Conservation (phyloP, 2,888 invertebrate species). For the Callimorpha dominula region DNA sequence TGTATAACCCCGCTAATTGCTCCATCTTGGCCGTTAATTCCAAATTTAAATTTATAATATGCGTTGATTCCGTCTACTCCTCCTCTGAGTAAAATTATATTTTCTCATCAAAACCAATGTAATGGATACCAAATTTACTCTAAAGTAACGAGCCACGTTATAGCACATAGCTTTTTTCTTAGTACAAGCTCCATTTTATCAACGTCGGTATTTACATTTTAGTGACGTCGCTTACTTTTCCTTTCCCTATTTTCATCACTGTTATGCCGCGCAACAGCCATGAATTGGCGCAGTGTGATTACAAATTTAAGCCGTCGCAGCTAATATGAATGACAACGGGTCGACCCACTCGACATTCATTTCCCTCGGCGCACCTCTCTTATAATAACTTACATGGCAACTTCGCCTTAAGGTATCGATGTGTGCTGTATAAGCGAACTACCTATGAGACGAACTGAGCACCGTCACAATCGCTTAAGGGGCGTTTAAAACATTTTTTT, state of each 20-base stretch:
- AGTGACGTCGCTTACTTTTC: constrained; percentile 64
- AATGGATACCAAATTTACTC: constrained; percentile 58
- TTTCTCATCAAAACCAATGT: constrained; percentile 44
- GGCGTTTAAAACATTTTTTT: background rate
- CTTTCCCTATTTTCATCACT: constrained; percentile 66
- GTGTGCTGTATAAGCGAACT: constrained; percentile 44
- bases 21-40: background rate
- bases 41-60: constrained; percentile 4
- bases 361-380: constrained; percentile 85
- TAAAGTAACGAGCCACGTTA: constrained; percentile 57
- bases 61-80: constrained; percentile 23
- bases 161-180: constrained; percentile 57
- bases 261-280: constrained; percentile 64
- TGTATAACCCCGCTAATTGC: constrained; percentile 26
- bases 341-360: constrained; percentile 85
- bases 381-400: constrained; percentile 85
- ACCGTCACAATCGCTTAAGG: background rate
- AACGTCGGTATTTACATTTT: constrained; percentile 65
- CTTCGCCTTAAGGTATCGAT: constrained; percentile 81
- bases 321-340: constrained; percentile 87
- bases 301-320: constrained; percentile 84
- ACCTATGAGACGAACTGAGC: constrained; percentile 19
- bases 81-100: constrained; percentile 43
- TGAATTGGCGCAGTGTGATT: constrained; percentile 82
- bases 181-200: constrained; percentile 63